A percentile compares a stretch with the other conserved stretches of the same genome.
Evolutionary conservation across 2,888 invertebrate species (phyloP).

Genomic region (Trachelus troglodyta): DNA sequence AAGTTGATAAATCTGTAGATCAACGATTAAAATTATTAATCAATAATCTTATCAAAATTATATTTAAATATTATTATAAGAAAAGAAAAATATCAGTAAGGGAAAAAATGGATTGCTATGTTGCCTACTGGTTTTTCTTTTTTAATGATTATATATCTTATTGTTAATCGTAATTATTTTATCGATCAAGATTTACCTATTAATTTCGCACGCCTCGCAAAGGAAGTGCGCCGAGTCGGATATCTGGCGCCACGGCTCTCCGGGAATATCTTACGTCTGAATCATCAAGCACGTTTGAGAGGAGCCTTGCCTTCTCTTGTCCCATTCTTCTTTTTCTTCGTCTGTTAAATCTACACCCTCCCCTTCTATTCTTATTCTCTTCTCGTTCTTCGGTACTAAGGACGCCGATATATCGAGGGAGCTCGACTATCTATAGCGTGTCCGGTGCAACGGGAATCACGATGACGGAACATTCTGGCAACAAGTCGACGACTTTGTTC

Average conservation of each 20-base stretch:
- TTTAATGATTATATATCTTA: background rate
- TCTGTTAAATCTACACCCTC: background rate
- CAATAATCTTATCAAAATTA: background rate
- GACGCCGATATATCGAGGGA: background rate
- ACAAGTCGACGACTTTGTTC: background rate
- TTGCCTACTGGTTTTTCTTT: background rate
- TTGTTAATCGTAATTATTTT: constrained; percentile 6
- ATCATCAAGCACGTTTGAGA: constrained; percentile 36
- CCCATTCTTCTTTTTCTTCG: background rate
- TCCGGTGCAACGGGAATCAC: background rate
- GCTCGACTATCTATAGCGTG: background rate
- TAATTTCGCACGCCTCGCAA: constrained; percentile 34
- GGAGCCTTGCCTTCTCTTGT: background rate
- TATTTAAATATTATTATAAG: background rate
- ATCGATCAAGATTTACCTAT: constrained; percentile 32
- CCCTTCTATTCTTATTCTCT: background rate
- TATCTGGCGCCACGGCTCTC: constrained; percentile 56
- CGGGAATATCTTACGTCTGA: constrained; percentile 58
- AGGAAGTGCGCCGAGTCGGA: constrained; percentile 54
- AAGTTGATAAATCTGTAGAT: background rate
- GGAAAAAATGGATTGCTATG: background rate
- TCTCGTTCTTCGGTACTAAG: background rate
- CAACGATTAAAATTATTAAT: background rate
- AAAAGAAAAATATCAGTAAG: background rate
- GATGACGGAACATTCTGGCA: background rate